phyloP scores from a whole-genome alignment of 1,140 invertebrate genomes.

The Ceratitis capitata region DNA sequence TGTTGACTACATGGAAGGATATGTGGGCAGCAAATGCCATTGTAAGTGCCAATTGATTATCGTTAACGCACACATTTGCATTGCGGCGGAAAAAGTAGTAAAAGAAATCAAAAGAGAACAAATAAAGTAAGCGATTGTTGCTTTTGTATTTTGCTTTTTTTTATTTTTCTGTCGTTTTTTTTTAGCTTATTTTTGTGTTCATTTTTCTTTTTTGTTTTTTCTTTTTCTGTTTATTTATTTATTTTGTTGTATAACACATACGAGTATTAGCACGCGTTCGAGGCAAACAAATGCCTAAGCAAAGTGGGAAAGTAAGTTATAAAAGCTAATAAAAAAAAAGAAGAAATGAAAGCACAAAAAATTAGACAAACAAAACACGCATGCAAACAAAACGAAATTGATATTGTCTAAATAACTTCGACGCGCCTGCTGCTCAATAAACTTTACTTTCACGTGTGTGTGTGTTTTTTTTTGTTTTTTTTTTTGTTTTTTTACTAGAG shows the following conservation, averaged over 20 bases:
- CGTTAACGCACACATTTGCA: conserved; percentile 5
- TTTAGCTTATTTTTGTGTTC: too few species aligned
- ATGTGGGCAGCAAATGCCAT: neutral
- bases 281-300: neutral
- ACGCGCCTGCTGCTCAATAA: neutral
- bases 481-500: too few species aligned
- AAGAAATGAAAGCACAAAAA: neutral
- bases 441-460: neutral
- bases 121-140: neutral
- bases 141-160: neutral
- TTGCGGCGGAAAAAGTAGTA: neutral
- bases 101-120: neutral
- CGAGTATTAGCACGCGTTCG: neutral
- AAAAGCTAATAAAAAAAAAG: neutral
- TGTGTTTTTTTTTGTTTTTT: neutral
- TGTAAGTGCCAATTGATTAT: neutral
- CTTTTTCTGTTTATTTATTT: too few species aligned
- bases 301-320: neutral
- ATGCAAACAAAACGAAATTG: neutral
- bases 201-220: too few species aligned
- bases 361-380: neutral
- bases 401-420: conserved; percentile 8
- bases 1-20: neutral
- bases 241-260: neutral
- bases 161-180: neutral